These are phyloP conservation scores for Thymelicus acteon DNA, from an alignment of 2,888 invertebrate species.

Conservation along the genomic window DNA sequence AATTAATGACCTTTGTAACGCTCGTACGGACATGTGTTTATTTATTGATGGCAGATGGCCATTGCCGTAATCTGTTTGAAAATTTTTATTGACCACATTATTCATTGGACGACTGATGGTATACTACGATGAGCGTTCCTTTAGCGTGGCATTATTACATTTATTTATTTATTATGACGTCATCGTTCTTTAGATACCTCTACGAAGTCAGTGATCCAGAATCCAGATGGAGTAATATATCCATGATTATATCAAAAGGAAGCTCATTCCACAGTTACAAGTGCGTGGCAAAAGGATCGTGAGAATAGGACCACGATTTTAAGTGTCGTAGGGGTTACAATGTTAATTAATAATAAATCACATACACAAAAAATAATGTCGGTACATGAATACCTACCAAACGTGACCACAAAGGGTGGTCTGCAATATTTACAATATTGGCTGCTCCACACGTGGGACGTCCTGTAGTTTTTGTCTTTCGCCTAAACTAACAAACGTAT, in stretches of 20 bases:
- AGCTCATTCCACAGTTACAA: too few relatives aligned
- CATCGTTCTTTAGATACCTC: too few relatives aligned
- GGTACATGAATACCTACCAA: not conserved
- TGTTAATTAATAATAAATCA: too few relatives aligned
- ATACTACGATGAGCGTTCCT: not conserved
- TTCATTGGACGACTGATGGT: not conserved
- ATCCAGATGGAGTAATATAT: too few relatives aligned
- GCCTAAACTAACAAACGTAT: slow-evolving; percentile 35
- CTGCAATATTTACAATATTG: slow-evolving; percentile 24
- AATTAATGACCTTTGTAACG: not conserved
- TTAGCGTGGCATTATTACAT: not conserved
- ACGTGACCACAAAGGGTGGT: slow-evolving; percentile 14
- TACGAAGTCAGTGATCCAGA: too few relatives aligned
- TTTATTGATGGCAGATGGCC: slow-evolving; percentile 5
- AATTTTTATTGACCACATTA: not conserved
- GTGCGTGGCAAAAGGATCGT: too few relatives aligned
- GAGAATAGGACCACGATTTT: too few relatives aligned
- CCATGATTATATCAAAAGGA: too few relatives aligned
- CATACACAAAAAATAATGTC: too few relatives aligned
- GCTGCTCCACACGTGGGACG: slow-evolving; percentile 25
- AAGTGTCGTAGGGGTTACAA: too few relatives aligned
- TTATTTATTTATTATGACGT: too few relatives aligned
- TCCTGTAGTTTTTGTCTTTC: slow-evolving; percentile 42
- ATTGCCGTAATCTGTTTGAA: not conserved
- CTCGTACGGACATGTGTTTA: not conserved